Evolutionary conservation across 2,113 vertebrate genomes (phyloP).

Genomic region (Chamaetylas fuelleborni): DNA sequence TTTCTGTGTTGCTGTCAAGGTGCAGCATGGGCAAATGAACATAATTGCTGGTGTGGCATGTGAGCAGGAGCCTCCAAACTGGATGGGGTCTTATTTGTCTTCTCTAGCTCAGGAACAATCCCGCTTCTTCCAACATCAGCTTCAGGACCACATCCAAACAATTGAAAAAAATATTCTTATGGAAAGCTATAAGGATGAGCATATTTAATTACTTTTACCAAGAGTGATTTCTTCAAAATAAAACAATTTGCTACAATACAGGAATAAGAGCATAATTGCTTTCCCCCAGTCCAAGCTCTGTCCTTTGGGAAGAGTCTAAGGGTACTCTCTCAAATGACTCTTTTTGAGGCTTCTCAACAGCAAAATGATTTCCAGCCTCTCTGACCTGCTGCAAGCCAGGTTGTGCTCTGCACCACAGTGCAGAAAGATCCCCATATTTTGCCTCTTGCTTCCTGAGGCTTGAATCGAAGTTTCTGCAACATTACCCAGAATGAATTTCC

Average conservation of each 20-base stretch:
- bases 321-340: not conserved
- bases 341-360: not conserved
- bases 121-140: not conserved
- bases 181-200: not conserved
- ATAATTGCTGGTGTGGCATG: not conserved
- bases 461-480: constrained; percentile 17
- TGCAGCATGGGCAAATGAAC: not conserved
- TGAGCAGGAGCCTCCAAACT: not conserved
- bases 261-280: not conserved
- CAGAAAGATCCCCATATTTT: not conserved
- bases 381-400: not conserved
- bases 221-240: not conserved
- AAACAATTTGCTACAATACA: not conserved
- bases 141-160: not conserved
- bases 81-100: not conserved
- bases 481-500: not conserved
- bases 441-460: not conserved
- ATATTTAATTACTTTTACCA: not conserved
- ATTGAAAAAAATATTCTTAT: not conserved
- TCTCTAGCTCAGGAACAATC: not conserved
- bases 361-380: not conserved
- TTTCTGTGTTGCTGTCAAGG: not conserved
- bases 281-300: fast-evolving
- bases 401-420: not conserved
- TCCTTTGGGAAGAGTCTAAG: not conserved